These are phyloP conservation scores for Eumerus sabulonum DNA, from an alignment of 2,888 invertebrate species.

Conservation along the genomic window DNA sequence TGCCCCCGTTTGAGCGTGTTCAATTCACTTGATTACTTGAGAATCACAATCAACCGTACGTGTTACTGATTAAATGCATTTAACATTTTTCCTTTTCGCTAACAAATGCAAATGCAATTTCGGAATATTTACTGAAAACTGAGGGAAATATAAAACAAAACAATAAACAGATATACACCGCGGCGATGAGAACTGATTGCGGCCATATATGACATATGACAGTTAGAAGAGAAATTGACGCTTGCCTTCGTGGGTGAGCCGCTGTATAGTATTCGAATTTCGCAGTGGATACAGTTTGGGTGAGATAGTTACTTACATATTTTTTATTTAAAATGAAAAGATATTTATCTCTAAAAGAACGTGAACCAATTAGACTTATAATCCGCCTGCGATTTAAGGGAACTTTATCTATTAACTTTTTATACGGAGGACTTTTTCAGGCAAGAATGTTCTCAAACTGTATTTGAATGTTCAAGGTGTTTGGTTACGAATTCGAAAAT, in stretches of 20 bases:
- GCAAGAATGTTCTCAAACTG: too few relatives aligned
- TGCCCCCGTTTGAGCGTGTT: not conserved
- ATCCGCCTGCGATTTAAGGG: too few relatives aligned
- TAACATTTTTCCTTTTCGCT: conserved; percentile 50
- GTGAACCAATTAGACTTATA: too few relatives aligned
- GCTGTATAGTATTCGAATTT: conserved; percentile 39
- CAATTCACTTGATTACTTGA: conserved; percentile 42
- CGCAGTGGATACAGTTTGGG: conserved; percentile 5
- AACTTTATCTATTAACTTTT: too few relatives aligned
- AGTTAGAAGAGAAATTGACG: conserved; percentile 53
- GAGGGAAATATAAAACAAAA: conserved; percentile 65
- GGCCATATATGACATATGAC: conserved; percentile 67
- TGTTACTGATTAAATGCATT: conserved; percentile 28
- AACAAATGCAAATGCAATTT: conserved; percentile 40
- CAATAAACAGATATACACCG: conserved; percentile 68
- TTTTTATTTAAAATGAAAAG: not conserved
- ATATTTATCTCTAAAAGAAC: too few relatives aligned
- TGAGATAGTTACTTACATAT: not conserved
- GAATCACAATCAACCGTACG: conserved; percentile 19
- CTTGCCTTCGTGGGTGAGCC: conserved; percentile 30
- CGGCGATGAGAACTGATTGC: conserved; percentile 53
- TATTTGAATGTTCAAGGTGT: too few relatives aligned
- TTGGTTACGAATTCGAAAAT: too few relatives aligned
- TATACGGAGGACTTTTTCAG: too few relatives aligned
- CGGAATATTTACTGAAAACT: conserved; percentile 27